phyloP scores from a whole-genome alignment of 2,113 vertebrate genomes.

The Pteruthius melanotis region DNA sequence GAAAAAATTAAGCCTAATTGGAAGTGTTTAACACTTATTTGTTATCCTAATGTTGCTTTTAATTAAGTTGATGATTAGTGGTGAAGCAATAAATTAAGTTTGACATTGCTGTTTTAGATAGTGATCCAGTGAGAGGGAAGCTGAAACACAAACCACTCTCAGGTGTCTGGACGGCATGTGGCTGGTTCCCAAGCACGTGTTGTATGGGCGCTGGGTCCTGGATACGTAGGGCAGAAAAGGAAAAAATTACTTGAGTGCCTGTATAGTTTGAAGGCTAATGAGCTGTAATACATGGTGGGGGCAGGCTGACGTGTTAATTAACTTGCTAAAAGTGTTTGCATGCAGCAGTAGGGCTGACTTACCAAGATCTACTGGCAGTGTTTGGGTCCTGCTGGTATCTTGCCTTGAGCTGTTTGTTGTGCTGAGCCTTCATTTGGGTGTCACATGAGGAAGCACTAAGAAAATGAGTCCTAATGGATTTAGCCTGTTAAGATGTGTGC shows the following conservation, averaged over 20 bases:
- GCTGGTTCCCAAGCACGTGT: background rate
- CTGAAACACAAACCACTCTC: background rate
- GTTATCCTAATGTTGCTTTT: conserved; percentile 4
- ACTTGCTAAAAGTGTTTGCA: background rate
- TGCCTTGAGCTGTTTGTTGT: background rate
- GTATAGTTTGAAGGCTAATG: background rate
- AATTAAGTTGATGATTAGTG: conserved; percentile 5
- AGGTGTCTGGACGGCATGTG: background rate
- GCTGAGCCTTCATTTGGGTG: background rate
- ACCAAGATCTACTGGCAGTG: background rate
- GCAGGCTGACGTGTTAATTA: background rate
- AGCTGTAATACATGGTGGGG: background rate
- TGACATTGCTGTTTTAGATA: background rate
- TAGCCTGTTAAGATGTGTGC: background rate
- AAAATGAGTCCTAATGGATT: background rate
- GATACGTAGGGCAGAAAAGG: background rate
- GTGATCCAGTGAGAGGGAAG: background rate
- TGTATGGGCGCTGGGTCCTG: background rate
- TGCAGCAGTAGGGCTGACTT: background rate
- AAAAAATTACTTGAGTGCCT: background rate
- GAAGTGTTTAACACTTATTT: background rate
- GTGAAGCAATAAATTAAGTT: background rate
- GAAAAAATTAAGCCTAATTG: background rate
- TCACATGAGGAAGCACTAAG: background rate
- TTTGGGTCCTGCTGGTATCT: background rate